Base-by-base conservation (phyloP, 2,113 vertebrate genomes). In the Maccullochella peelii region DNA sequence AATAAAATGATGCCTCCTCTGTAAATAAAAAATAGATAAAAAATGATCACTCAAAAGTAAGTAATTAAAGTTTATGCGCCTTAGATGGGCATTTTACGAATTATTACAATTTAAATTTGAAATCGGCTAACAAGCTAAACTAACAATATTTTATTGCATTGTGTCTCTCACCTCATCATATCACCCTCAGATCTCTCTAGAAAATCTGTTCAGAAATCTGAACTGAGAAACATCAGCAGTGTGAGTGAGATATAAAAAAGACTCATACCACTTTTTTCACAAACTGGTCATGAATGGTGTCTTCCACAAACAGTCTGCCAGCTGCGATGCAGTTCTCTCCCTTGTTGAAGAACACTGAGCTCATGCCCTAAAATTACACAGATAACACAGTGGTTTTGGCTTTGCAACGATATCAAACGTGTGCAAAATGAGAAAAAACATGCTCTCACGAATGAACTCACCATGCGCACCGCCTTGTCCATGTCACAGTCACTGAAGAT, bases 251-350 rank as follows among this genome's bases (percentile, higher is more conserved):
- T 52, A 3, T n/a, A n/a, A n/a, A 40, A 75, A 15, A 49, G 25
- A 67, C 5, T 80, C 91, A 0, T 89, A 97, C 97, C 96, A 98
- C 96, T 94, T 44, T 97, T 73, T 89, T 86, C 21, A 98, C 92
- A 83, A 96, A 98, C 79, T 92, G 92, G 70, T 97, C 96, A 2
- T 97, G 97, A 63, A 97, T 95, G 4, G 89, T 90, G 25, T 97
- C 95, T 73, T 98, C 97, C 25, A 98, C 78, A 58, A 98, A 98
- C 23, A 97, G 95, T 59, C 97, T 89, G 2, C 97, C 97, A 0
- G 96, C 96, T 0, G 97, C 97, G 0, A 98, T 98, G 91, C 97
- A 98, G 92, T 97, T 97, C 90, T 97, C 97, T 4, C 97, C 97
- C 84, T 97, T 97, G 88, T 97, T 97, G 91, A 97, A 97, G 93